These are phyloP conservation scores for Formicarius rufipectus DNA, from an alignment of 2,113 vertebrate species.

Conservation along the genomic window DNA sequence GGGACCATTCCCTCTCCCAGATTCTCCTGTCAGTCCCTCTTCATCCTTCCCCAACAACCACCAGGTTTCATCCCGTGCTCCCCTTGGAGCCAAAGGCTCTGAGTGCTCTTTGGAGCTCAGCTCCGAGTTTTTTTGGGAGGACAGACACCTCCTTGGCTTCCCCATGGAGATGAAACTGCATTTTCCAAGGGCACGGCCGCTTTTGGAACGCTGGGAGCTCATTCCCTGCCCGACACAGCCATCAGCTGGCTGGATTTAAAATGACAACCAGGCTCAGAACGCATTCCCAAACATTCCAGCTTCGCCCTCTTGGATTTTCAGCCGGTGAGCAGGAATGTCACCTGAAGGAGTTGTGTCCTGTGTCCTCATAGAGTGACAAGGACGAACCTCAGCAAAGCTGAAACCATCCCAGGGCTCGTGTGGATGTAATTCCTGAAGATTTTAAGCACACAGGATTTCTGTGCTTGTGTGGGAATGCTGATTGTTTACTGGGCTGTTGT, in stretches of 20 bases:
- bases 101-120: not conserved
- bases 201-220: not conserved
- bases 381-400: not conserved
- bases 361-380: not conserved
- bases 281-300: not conserved
- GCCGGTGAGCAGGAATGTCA: not conserved
- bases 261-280: not conserved
- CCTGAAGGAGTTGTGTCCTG: not conserved
- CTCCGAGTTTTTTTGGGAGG: not conserved
- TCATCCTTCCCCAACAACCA: not conserved
- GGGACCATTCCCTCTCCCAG: not conserved
- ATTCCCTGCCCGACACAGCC: conserved; percentile 43
- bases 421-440: not conserved
- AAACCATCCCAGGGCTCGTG: not conserved
- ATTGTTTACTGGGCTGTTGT: not conserved
- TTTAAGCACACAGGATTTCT: not conserved
- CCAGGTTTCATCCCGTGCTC: not conserved
- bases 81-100: not conserved
- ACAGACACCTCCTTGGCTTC: not conserved
- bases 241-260: conserved; percentile 47
- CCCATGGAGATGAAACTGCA: not conserved
- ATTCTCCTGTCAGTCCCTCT: not conserved
- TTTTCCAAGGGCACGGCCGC: not conserved
- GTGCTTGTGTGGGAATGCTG: not conserved
- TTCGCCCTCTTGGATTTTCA: not conserved